Evolutionary conservation across 2,113 vertebrate species (phyloP), one percentile per base, ranked within the genome.

Genomic region (Cebidichthys violaceus): DNA sequence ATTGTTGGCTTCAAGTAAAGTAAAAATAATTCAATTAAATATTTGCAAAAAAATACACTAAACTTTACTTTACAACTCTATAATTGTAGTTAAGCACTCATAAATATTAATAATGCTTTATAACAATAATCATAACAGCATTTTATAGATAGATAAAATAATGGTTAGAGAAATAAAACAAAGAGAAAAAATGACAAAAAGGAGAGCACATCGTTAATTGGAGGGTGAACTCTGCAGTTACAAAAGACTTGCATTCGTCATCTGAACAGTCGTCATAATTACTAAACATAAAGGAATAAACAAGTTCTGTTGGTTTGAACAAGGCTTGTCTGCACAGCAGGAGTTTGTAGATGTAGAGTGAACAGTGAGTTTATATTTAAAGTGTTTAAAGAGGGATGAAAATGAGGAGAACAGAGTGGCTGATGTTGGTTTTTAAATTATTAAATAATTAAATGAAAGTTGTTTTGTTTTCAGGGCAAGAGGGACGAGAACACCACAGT

Each of bases 401-500:
- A 60, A n/a, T 5, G 0, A 45, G 27, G 18, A 43, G 3, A 71
- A 27, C 50, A 20, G 31, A n/a, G 11, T 8, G 17, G 2, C 8
- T 22, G 24, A 10, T 33, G 20, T 7, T 33, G 18, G 2, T 24
- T 9, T 9, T 33, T 60, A 11, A 9, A 5, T n/a, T 6, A 22
- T 59, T 60, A 9, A 9, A 33, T 33, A 7, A 64, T 35, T 7
- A 37, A 7, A 64, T 35, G 4, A 37, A 54, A 1, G 17, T 71
- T 74, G n/a, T n/a, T 77, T 41, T 33, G 1, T 73, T 75, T 77
- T 55, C 83, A 96, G 92, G 93, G 92, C 13, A 77, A 89, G 66
- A 92, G 88, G 83, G 95, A 94, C 22, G 92, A 94, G 59, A 93
- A 77, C 86, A 78, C 86, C 2, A 35, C 84, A 35, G 91, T 88